A percentile compares a stretch with the other conserved stretches of the same genome.
These are phyloP conservation scores for Pyxicephalus adspersus DNA, from an alignment of 2,113 vertebrate species.

Conservation along the genomic window DNA sequence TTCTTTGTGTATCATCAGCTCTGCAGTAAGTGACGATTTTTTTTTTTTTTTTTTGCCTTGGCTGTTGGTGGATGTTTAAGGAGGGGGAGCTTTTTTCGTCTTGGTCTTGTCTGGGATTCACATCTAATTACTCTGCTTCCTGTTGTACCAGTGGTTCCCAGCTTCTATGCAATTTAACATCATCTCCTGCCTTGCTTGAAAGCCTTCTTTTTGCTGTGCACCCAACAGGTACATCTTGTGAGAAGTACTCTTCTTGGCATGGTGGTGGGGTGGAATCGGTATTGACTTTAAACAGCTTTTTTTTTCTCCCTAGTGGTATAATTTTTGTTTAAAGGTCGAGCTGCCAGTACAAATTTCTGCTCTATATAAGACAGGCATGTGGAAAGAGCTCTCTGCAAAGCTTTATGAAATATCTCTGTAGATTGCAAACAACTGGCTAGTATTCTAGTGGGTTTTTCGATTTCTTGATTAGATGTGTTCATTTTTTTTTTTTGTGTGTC, in stretches of 20 bases:
- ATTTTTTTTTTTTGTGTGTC: slow-evolving; percentile 20
- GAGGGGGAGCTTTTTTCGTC: slow-evolving; percentile 6
- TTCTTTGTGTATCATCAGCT: no score
- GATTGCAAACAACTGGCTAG: neutral
- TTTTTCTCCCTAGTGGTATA: slow-evolving; percentile 49
- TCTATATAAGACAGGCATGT: slow-evolving; percentile 32
- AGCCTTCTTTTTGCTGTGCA: slow-evolving; percentile 8
- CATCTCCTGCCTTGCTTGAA: slow-evolving; percentile 20
- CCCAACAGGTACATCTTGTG: slow-evolving; percentile 40
- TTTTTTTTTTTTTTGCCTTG: neutral
- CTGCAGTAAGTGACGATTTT: no score
- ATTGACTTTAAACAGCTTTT: slow-evolving; percentile 46
- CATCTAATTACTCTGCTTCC: slow-evolving; percentile 34
- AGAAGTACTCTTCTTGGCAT: neutral
- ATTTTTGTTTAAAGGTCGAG: slow-evolving; percentile 50
- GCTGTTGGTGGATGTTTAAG: slow-evolving; percentile 37
- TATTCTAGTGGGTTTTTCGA: slow-evolving; percentile 2
- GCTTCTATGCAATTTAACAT: slow-evolving; percentile 8
- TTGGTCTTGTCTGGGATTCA: slow-evolving; percentile 54
- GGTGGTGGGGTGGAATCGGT: neutral
- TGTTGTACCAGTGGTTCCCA: slow-evolving; percentile 15
- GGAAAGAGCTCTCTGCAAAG: slow-evolving; percentile 4
- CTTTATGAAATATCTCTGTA: slow-evolving; percentile 33
- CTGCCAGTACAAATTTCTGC: slow-evolving; percentile 48
- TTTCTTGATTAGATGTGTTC: slow-evolving; percentile 20